Evolutionary conservation across 2,113 vertebrate genomes (phyloP).

Genomic region (Sitta europaea): DNA sequence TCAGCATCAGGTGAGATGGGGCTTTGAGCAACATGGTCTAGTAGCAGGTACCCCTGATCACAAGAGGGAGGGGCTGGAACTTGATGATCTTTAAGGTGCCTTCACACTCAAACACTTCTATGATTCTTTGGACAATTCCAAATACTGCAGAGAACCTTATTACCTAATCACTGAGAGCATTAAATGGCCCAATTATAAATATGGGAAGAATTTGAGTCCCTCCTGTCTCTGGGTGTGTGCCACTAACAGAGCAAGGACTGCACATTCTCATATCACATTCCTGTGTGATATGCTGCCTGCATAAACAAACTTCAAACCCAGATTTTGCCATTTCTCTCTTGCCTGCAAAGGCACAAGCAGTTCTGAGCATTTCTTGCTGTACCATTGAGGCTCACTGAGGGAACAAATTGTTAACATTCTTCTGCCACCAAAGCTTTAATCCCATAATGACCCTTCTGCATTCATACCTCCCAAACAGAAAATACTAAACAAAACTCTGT

Average conservation of each 20-base stretch:
- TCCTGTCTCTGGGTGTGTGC: too few relatives aligned
- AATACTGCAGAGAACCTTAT: neutral
- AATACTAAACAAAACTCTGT: neutral
- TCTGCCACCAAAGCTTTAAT: neutral
- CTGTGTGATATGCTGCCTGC: neutral
- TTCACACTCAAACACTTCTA: neutral
- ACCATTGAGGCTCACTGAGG: neutral
- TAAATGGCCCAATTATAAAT: neutral
- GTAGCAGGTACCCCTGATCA: neutral
- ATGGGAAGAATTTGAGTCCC: neutral
- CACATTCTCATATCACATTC: neutral
- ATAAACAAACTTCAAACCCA: neutral
- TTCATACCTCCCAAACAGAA: neutral
- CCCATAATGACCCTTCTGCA: neutral
- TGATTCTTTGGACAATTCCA: neutral
- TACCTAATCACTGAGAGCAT: neutral
- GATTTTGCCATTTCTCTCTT: neutral
- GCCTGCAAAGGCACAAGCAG: neutral
- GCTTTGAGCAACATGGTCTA: neutral
- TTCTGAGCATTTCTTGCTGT: neutral
- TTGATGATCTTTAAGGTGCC: neutral
- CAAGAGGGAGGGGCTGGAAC: neutral
- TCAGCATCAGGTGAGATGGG: fast-evolving
- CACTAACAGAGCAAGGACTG: neutral
- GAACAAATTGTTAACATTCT: neutral